Evolutionary conservation across 2,888 invertebrate species (phyloP), one percentile per base, ranked within the genome.

Genomic region (Scaptomyza caliginosa): DNA sequence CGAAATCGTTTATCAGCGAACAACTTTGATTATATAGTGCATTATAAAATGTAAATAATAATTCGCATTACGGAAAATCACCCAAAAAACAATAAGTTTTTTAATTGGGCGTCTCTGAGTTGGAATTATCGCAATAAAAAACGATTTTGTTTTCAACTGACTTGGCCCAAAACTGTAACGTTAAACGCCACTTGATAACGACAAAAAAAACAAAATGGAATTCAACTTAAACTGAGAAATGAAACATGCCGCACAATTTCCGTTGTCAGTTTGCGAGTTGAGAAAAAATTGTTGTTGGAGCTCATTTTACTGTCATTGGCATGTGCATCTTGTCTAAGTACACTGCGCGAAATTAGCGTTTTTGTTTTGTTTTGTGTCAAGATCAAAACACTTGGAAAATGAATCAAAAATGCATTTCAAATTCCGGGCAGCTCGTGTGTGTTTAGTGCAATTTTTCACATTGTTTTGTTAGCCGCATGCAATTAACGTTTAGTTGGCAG

Each of bases 381-480:
- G 48, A 39, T 24, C 54, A 36, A 34, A 50, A 13, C 34, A 65
- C 26, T 28, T 43, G 19, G 45, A 42, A 46, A 38, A 43, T 34
- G 7, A 24, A 16, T 32, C 46, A 58, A 58, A 57, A 26, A 51
- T 51, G 21, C 4, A 10, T 8, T 26, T 16, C n/a, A 13, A 17
- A 6, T 39, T 16, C 11, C 10, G 8, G 6, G 6, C n/a, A 13
- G 6, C 38, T 51, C 40, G 63, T 63, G 56, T 66, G 62, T 64
- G 64, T 71, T 84, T 70, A 77, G 65, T 64, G 64, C 40, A 60
- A 68, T 56, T 77, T 80, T 86, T 84, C 85, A 56, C 87, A 86
- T 81, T 46, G 81, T 81, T 70, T 77, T 77, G 48, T 40, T 17
- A 28, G 46, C 28, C 28, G 23, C 46, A 74, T 59, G 62, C 76